Conservation (phyloP, 2,888 invertebrate genomes). For the Cenopis cana region DNA sequence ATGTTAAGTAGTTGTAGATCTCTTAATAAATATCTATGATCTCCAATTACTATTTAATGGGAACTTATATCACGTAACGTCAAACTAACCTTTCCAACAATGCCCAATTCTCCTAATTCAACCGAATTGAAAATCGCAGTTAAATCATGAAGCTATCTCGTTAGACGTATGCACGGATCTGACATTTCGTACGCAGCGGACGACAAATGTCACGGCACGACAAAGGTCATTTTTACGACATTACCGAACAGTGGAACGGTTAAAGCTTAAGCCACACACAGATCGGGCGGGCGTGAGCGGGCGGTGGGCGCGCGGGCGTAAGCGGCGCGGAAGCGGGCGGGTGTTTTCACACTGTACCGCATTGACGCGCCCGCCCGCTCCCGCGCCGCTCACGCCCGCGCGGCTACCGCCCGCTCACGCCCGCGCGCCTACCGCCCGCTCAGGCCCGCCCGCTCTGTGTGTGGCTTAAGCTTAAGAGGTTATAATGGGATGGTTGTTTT, state of each 20-base stretch:
- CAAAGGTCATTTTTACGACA: conserved; percentile 44
- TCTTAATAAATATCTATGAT: conserved; percentile 13
- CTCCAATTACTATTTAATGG: conserved; percentile 4
- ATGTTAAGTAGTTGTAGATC: too few species aligned
- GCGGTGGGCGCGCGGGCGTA: too few species aligned
- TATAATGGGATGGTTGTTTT: neutral
- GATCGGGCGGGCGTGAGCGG: too few species aligned
- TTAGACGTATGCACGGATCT: conserved; percentile 67
- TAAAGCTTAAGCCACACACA: too few species aligned
- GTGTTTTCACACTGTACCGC: too few species aligned
- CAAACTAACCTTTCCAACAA: conserved; percentile 37
- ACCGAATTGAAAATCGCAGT: conserved; percentile 50
- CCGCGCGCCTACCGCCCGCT: too few species aligned
- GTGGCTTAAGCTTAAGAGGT: too few species aligned
- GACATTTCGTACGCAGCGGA: conserved; percentile 65
- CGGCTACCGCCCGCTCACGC: too few species aligned
- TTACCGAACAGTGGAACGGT: conserved; percentile 11
- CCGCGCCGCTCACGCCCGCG: too few species aligned
- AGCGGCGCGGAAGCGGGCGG: too few species aligned
- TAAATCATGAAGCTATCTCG: conserved; percentile 58
- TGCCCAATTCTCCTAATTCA: conserved; percentile 46
- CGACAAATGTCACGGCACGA: conserved; percentile 41
- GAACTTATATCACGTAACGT: conserved; percentile 20
- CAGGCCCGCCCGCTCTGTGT: too few species aligned
- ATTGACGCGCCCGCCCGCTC: too few species aligned